Percentiles rank a stretch among this genome's conserved stretches.
Conservation (phyloP, 2,797 vertebrate genomes). For the Pantherophis alleghaniensis region DNA sequence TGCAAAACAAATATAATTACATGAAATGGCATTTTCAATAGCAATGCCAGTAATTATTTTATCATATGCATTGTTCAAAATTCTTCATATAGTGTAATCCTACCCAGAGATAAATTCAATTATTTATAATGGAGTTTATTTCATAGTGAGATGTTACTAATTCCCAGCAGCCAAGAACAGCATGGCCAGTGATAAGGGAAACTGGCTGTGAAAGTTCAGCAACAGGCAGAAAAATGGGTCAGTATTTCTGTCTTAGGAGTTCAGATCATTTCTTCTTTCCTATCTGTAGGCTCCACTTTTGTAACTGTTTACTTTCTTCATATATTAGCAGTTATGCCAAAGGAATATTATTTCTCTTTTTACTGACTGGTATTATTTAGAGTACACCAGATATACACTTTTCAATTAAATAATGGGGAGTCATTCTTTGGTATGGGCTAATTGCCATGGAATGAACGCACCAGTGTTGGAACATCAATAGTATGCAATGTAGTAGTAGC, state of each 20-base stretch:
- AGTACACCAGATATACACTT: neutral
- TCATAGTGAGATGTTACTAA: neutral
- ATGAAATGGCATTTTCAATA: constrained; percentile 13
- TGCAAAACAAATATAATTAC: neutral
- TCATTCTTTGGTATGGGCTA: neutral
- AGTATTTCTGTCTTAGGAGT: neutral
- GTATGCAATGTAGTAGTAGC: too few species aligned
- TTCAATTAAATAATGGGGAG: neutral
- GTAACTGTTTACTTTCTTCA: neutral
- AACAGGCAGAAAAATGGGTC: neutral
- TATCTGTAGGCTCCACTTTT: neutral
- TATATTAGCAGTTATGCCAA: neutral
- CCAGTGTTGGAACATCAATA: neutral
- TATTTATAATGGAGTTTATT: neutral
- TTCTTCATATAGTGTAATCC: neutral
- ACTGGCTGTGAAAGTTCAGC: neutral
- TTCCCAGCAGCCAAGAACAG: neutral
- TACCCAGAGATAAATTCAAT: neutral
- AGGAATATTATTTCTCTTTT: neutral
- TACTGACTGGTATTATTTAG: neutral
- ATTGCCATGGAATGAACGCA: neutral
- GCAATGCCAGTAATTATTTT: neutral
- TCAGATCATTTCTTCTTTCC: neutral
- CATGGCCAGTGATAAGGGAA: neutral
- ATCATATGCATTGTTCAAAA: neutral